Evolutionary conservation across 2,888 invertebrate genomes (phyloP).

Genomic region (Amphimallon solstitiale): DNA sequence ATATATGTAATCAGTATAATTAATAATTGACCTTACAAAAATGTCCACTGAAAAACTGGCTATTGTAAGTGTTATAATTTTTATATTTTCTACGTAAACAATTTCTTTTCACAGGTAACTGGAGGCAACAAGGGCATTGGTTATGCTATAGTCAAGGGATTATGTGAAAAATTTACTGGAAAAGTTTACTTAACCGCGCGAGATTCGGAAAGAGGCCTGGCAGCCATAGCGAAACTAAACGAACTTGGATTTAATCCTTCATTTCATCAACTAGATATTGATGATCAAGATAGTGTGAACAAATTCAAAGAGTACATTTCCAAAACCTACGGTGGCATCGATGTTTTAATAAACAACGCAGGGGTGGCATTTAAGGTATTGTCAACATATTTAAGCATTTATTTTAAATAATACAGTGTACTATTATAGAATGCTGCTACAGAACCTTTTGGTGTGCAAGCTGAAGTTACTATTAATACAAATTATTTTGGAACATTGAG

Average conservation of each 20-base stretch:
- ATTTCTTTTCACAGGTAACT: conserved; percentile 67
- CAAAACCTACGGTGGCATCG: conserved; percentile 72
- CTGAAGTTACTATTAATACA: conserved; percentile 73
- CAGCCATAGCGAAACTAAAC: conserved; percentile 70
- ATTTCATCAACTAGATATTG: conserved; percentile 78
- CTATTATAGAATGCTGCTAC: conserved; percentile 63
- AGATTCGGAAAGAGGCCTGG: conserved; percentile 67
- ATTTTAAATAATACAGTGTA: too few species aligned
- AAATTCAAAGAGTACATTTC: conserved; percentile 70
- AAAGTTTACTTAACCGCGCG: conserved; percentile 77
- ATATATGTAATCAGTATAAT: too few species aligned
- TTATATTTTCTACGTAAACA: neutral
- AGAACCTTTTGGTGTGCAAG: conserved; percentile 74
- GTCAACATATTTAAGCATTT: too few species aligned
- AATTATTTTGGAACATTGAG: conserved; percentile 77
- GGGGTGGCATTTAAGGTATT: conserved; percentile 72
- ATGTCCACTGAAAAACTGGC: conserved; percentile 10
- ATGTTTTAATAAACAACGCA: conserved; percentile 81
- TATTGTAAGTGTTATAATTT: neutral
- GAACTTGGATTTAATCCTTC: conserved; percentile 66
- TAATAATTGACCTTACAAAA: too few species aligned
- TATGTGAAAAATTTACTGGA: conserved; percentile 74
- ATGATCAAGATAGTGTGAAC: conserved; percentile 68
- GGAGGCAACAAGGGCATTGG: conserved; percentile 81
- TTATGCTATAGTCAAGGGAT: conserved; percentile 72